These are phyloP conservation scores for Meiosimyza platycephala DNA, from an alignment of 2,888 invertebrate genomes.

Conservation along the genomic window DNA sequence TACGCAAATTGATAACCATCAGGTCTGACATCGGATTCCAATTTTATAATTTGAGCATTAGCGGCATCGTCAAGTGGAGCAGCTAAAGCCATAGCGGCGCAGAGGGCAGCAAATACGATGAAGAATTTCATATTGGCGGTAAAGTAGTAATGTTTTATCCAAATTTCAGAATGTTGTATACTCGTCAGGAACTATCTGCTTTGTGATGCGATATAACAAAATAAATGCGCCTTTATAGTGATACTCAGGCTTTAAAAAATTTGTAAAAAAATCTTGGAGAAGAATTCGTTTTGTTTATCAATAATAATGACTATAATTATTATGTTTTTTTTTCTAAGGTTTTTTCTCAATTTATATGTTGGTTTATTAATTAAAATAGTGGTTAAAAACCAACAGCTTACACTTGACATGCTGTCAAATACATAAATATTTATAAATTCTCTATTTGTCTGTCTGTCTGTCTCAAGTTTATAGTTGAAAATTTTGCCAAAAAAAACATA, in stretches of 20 bases:
- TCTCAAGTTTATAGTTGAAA: no score
- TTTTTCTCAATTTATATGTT: no score
- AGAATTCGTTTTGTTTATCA: no score
- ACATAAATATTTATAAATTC: no score
- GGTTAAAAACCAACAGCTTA: no score
- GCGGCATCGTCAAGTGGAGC: conserved; percentile 54
- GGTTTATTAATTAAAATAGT: no score
- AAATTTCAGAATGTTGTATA: background rate
- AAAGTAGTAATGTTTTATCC: conserved; percentile 17
- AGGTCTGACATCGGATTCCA: conserved; percentile 69
- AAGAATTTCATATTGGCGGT: conserved; percentile 56
- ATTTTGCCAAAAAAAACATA: no score
- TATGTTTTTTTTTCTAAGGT: no score
- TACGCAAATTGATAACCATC: conserved; percentile 73
- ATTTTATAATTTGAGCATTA: conserved; percentile 55
- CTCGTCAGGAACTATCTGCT: conserved; percentile 2
- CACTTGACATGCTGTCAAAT: no score
- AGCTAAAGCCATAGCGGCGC: conserved; percentile 54
- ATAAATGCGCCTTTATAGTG: conserved; percentile 26
- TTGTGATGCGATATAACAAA: conserved; percentile 16
- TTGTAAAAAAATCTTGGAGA: background rate
- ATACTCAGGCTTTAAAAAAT: background rate
- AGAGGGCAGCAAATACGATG: conserved; percentile 56
- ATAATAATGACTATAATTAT: no score
- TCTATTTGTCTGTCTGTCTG: no score